Percentiles rank a stretch among this genome's conserved stretches.
Conservation (phyloP, 92 coral and sea anemone species). For the Epizoanthus rinbou region DNA sequence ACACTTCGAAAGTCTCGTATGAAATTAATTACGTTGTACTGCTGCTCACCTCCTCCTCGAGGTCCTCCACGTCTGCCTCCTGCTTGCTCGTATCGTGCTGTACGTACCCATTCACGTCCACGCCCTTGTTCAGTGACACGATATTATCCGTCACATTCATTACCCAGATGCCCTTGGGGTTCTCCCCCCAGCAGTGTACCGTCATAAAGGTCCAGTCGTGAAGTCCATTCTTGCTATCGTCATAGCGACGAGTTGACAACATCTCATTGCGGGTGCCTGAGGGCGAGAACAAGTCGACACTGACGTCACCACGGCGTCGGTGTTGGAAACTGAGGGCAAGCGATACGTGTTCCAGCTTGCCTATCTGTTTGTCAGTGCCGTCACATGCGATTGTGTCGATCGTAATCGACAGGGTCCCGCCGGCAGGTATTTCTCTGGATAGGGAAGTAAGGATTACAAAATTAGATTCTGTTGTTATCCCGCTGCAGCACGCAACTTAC, state of each 20-base stretch:
- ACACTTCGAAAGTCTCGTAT: too few species aligned
- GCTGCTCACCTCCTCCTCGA: conserved; percentile 87
- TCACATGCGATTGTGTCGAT: conserved; percentile 97
- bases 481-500: too few species aligned
- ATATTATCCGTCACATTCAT: conserved; percentile 99
- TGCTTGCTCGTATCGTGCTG: conserved; percentile 99
- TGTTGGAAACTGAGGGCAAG: conserved; percentile 96
- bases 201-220: conserved; percentile 99
- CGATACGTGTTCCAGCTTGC: conserved; percentile 91
- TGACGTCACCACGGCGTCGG: conserved; percentile 97
- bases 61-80: conserved; percentile 96
- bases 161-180: conserved; percentile 98
- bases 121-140: conserved; percentile 76
- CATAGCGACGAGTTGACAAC: conserved; percentile 99
- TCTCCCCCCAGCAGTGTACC: conserved; percentile 99
- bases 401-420: conserved; percentile 96
- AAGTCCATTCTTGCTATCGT: conserved; percentile 95
- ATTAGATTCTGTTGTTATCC: too few species aligned
- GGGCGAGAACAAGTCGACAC: conserved; percentile 96
- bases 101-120: conserved; percentile 88
- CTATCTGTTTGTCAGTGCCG: conserved; percentile 83
- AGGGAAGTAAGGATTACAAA: background rate
- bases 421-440: conserved; percentile 94
- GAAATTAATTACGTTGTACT: too few species aligned
- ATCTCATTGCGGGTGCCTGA: conserved; percentile 98